Evolutionary conservation across 1,140 invertebrate species (phyloP).

Genomic region (Philopotamus ludificatus): DNA sequence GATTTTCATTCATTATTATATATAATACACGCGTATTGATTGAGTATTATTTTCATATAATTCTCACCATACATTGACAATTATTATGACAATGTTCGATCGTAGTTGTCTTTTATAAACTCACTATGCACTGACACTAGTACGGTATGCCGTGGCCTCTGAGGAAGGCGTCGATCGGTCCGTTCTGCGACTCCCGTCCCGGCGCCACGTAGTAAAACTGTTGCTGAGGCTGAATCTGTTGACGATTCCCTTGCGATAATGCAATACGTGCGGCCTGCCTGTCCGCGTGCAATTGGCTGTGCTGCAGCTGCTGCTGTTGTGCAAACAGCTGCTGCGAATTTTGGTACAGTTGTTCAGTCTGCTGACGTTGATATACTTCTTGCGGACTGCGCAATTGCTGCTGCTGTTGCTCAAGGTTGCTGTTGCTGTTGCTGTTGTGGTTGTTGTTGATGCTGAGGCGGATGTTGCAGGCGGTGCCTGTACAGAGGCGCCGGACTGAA

Average conservation of each 20-base stretch:
- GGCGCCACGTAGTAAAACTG: constrained; percentile 68
- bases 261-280: constrained; percentile 52
- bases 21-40: too few species aligned
- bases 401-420: constrained; percentile 66
- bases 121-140: constrained; percentile 47
- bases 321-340: constrained; percentile 73
- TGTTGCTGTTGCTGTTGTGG: too few species aligned
- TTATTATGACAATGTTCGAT: too few species aligned
- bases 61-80: too few species aligned
- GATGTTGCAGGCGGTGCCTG: constrained; percentile 50
- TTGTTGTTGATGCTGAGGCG: constrained; percentile 68
- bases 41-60: too few species aligned
- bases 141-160: constrained; percentile 68
- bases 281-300: constrained; percentile 56
- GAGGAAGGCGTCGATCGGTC: constrained; percentile 79
- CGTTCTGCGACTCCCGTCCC: constrained; percentile 54
- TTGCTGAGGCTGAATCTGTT: constrained; percentile 52
- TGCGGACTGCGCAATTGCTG: constrained; percentile 64
- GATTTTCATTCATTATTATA: too few species aligned
- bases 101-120: constrained; percentile 29
- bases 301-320: constrained; percentile 67
- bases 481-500: constrained; percentile 51
- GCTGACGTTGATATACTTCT: constrained; percentile 69
- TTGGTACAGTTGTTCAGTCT: constrained; percentile 64
- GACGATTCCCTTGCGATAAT: constrained; percentile 48